phyloP scores from a whole-genome alignment of 2,888 invertebrate species.

The Hypercompe scribonia region DNA sequence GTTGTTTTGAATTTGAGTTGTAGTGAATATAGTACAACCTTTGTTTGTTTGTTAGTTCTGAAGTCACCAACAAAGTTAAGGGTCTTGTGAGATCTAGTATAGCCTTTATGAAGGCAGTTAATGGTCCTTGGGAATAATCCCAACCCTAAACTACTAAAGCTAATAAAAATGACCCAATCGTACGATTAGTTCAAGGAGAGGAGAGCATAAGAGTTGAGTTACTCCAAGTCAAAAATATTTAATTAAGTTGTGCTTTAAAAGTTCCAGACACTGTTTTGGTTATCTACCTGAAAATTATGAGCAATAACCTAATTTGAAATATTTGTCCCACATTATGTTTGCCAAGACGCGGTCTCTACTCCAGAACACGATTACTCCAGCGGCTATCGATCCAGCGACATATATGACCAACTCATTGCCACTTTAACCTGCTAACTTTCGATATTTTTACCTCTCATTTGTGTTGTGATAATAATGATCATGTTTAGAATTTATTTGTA shows the following conservation, averaged over 20 bases:
- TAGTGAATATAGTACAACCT: background rate
- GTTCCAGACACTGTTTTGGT: too few species aligned
- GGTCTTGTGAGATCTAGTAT: background rate
- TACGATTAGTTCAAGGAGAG: background rate
- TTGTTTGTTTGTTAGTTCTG: background rate
- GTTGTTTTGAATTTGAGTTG: background rate
- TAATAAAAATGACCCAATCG: too few species aligned
- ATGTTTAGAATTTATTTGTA: slow-evolving; percentile 2
- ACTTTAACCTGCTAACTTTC: too few species aligned
- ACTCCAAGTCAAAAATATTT: background rate
- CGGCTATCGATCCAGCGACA: too few species aligned
- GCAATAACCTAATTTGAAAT: too few species aligned
- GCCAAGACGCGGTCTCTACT: too few species aligned
- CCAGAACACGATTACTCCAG: too few species aligned
- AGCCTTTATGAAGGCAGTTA: background rate
- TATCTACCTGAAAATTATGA: too few species aligned
- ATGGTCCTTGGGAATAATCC: background rate
- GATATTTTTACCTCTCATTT: background rate
- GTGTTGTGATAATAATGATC: background rate
- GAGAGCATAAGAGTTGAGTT: background rate
- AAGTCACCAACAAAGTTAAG: background rate
- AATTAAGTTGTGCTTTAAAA: too few species aligned
- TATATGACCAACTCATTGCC: too few species aligned
- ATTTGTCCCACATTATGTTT: too few species aligned
- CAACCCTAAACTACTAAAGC: too few species aligned